These are phyloP conservation scores for Pangasius larnaudii DNA, from an alignment of 2,797 vertebrate species.

Conservation along the genomic window DNA sequence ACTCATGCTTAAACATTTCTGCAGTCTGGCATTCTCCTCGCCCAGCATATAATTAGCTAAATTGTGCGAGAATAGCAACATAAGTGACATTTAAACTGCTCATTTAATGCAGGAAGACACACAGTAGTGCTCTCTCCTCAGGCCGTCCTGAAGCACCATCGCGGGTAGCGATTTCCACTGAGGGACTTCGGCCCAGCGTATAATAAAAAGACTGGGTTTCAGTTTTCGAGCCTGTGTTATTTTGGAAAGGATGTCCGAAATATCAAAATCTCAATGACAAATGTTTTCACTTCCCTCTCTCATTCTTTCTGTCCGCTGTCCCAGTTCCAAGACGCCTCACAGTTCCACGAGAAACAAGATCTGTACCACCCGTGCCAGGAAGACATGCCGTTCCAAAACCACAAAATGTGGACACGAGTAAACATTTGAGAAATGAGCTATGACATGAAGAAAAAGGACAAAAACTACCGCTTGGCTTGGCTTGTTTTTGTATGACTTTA, in stretches of 20 bases:
- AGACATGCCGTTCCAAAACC: slow-evolving; percentile 49
- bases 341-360: slow-evolving; percentile 59
- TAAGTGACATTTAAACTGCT: slow-evolving; percentile 66
- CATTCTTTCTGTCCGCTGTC: slow-evolving; percentile 47
- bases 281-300: slow-evolving; percentile 55
- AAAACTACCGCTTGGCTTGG: slow-evolving; percentile 27
- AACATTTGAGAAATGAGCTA: slow-evolving; percentile 58
- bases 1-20: slow-evolving; percentile 74
- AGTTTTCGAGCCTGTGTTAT: slow-evolving; percentile 42
- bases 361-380: slow-evolving; percentile 53
- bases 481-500: slow-evolving; percentile 7
- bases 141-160: slow-evolving; percentile 36
- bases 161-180: slow-evolving; percentile 52
- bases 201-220: slow-evolving; percentile 35
- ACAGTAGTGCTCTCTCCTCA: slow-evolving; percentile 50
- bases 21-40: slow-evolving; percentile 50
- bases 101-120: slow-evolving; percentile 43
- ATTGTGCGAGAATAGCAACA: slow-evolving; percentile 59
- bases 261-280: slow-evolving; percentile 55
- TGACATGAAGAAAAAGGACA: slow-evolving; percentile 36
- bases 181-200: slow-evolving; percentile 16
- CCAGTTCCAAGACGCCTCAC: slow-evolving; percentile 48
- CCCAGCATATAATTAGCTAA: slow-evolving; percentile 68
- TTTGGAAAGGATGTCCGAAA: slow-evolving; percentile 41
- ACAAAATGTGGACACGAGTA: slow-evolving; percentile 46